Percentiles rank a stretch among this genome's conserved stretches.
Evolutionary conservation across 2,113 vertebrate genomes (phyloP).

Genomic region (Megaptera novaeangliae): DNA sequence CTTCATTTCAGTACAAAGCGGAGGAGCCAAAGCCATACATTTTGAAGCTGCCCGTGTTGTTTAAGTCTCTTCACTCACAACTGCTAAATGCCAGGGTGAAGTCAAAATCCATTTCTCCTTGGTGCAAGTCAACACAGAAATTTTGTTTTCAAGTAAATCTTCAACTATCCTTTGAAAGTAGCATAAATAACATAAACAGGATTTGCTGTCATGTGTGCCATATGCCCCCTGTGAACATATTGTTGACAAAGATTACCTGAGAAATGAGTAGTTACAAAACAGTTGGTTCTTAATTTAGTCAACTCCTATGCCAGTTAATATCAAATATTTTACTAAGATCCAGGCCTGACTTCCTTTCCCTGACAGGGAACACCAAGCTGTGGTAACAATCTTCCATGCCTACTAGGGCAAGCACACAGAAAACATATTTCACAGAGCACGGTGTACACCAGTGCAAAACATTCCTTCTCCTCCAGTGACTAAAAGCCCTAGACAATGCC

Average conservation of each 20-base stretch:
- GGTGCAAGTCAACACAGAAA: neutral
- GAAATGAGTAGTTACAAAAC: neutral
- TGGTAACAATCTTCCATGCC: neutral
- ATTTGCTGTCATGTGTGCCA: neutral
- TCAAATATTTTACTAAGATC: neutral
- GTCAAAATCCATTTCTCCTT: slow-evolving; percentile 62
- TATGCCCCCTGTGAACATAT: neutral
- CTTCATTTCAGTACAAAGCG: neutral
- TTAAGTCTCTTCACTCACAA: slow-evolving; percentile 18
- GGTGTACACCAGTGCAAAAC: neutral
- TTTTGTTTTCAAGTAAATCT: neutral
- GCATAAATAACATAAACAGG: neutral
- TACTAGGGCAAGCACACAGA: neutral
- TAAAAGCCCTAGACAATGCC: neutral
- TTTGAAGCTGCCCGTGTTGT: slow-evolving; percentile 55
- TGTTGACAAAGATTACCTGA: neutral
- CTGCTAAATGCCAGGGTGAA: neutral
- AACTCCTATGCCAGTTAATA: neutral
- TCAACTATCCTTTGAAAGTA: neutral
- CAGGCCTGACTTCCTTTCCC: neutral
- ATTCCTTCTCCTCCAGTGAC: neutral
- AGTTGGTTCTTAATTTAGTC: neutral
- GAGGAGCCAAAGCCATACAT: neutral
- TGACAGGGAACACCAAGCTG: neutral
- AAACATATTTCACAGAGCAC: neutral